Base-by-base conservation (phyloP, 2,888 invertebrate genomes). In the Parasteatoda lunata region DNA sequence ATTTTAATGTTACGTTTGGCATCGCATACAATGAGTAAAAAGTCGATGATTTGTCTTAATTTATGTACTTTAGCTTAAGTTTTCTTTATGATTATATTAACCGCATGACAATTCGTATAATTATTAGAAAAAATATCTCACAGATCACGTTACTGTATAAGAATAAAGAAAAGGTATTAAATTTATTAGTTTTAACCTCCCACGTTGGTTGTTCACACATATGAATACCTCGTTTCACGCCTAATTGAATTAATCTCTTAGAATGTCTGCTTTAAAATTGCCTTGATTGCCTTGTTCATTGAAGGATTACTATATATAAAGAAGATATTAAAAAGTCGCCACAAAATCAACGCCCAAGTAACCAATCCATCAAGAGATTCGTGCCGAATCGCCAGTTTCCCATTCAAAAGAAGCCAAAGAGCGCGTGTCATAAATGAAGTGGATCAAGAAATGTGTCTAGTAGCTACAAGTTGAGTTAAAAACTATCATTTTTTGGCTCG, bases 281-380 rank as follows among this genome's bases (percentile, higher is more conserved):
- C 7, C 7, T 54, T 59, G 59, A 59, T 59, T 9, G 9, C 59
- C 59, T 9, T 59, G 59, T 13, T 59, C 59, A 59, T 9, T 59
- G 59, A 59, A 59, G 59, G 59, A 59, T 59, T 59, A 59, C 59
- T 59, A 59, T 9, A 59, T 59, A 59, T 59, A n/a, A 13, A n/a
- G 59, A 3, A 13, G 59, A 59, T 13, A 59, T 8, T 3, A 59
- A 59, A n/a, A 59, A 59, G 59, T 13, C n/a, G 59, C 59, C 59
- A 59, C 30, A 59, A 59, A 59, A 59, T 59, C 59, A 59, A 59
- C 59, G 59, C 59, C 59, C 59, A 59, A 59, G 59, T n/a, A 59
- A 59, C 11, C n/a, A n/a, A 59, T 59, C n/a, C 59, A n/a, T 59
- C 59, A 59, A 13, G 11, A 59, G 59, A 59, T 4, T 59, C 59